Percentiles rank a stretch among this genome's conserved stretches.
Evolutionary conservation across 2,888 invertebrate genomes (phyloP).

Genomic region (Alviniconcha strummeri): DNA sequence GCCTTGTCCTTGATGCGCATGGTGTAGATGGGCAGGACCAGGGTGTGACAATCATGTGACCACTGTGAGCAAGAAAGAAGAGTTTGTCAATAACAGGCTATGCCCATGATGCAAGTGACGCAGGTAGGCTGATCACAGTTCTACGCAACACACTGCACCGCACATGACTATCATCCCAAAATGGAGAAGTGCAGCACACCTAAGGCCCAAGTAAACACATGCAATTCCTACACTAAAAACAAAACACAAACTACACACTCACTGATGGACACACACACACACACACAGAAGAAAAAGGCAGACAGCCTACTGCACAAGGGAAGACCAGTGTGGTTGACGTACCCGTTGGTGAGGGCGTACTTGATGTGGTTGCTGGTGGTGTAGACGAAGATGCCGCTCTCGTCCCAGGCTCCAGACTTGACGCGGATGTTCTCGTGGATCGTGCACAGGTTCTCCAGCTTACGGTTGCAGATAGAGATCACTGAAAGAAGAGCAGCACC

Average conservation of each 20-base stretch:
- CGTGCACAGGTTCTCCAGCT: conserved; percentile 91
- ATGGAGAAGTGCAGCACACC: no score
- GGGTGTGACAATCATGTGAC: conserved; percentile 97
- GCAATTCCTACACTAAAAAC: background rate
- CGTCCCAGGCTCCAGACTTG: conserved; percentile 99
- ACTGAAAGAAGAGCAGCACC: conserved; percentile 42
- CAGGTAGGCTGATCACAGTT: conserved; percentile 90
- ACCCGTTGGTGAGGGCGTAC: conserved; percentile 95
- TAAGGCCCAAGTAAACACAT: no score
- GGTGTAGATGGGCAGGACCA: conserved; percentile 97
- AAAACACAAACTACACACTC: background rate
- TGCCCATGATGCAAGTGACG: conserved; percentile 92
- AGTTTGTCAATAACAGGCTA: no score
- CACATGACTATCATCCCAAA: no score
- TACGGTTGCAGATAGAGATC: conserved; percentile 92
- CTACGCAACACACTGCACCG: no score
- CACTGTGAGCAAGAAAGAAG: conserved; percentile 76
- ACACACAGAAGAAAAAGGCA: background rate
- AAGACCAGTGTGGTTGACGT: conserved; percentile 43
- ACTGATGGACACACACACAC: background rate
- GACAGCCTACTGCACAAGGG: no score
- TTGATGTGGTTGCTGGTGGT: conserved; percentile 99
- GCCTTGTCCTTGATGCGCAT: conserved; percentile 67
- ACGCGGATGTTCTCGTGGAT: conserved; percentile 97
- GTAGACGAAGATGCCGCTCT: conserved; percentile 97